phyloP scores from a whole-genome alignment of 64 coral and sea anemone species.

The Cladopsammia gracilis region DNA sequence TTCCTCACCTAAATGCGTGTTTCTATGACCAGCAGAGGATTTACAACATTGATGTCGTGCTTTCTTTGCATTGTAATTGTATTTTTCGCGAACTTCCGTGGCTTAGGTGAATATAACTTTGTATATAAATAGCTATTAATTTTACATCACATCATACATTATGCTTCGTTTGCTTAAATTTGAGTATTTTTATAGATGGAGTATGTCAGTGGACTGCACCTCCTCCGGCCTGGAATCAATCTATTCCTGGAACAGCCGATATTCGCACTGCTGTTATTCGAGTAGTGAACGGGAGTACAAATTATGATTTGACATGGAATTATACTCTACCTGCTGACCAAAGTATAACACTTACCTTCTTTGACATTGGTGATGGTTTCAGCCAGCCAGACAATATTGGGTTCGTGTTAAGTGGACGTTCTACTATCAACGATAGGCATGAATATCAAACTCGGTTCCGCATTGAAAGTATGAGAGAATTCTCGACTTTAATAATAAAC shows the following conservation, averaged over 20 bases:
- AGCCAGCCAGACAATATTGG: not conserved
- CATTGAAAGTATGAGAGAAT: not conserved
- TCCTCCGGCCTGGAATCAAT: not conserved
- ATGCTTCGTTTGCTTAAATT: no score
- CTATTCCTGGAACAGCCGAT: not conserved
- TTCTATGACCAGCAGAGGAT: no score
- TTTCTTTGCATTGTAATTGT: no score
- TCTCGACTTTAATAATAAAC: not conserved
- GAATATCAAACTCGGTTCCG: not conserved
- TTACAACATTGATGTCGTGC: no score
- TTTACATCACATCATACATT: no score
- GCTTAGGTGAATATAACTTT: no score
- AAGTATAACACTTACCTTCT: not conserved
- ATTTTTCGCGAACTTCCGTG: no score
- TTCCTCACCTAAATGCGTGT: no score
- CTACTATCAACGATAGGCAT: not conserved
- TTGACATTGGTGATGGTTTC: not conserved
- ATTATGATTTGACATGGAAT: not conserved
- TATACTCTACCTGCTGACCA: not conserved
- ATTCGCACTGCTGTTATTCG: not conserved
- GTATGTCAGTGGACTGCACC: no score
- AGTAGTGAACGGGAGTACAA: not conserved
- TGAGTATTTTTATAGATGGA: no score
- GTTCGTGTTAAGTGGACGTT: not conserved
- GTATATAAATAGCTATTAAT: no score